Conservation (phyloP, 2,113 vertebrate species). For the Dicentrarchus labrax region DNA sequence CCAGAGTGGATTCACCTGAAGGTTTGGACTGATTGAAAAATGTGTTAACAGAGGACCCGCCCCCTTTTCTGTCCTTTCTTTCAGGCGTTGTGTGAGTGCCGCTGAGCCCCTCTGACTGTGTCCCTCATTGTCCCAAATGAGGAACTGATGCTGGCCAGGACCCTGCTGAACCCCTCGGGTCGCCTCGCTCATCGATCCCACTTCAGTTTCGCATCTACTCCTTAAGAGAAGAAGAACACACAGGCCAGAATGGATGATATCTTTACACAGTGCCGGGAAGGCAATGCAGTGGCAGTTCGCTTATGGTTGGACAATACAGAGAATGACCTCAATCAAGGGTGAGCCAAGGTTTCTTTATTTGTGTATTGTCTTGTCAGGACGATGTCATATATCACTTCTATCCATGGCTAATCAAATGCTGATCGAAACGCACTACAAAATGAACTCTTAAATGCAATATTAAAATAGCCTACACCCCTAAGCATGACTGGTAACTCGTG, state of each 20-base stretch:
- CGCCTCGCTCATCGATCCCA: slow-evolving; percentile 29
- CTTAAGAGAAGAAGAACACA: neutral
- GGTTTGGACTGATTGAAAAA: neutral
- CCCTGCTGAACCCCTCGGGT: slow-evolving; percentile 54
- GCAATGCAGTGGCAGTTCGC: slow-evolving; percentile 95
- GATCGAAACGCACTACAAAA: neutral
- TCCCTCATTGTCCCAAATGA: slow-evolving; percentile 55
- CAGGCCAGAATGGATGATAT: slow-evolving; percentile 92
- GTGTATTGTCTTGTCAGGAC: neutral
- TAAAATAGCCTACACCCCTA: neutral
- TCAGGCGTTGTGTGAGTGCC: slow-evolving; percentile 23
- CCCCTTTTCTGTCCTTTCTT: neutral
- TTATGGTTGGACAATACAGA: slow-evolving; percentile 99
- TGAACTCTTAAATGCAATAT: neutral
- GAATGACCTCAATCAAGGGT: slow-evolving; percentile 99
- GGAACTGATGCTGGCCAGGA: slow-evolving; percentile 74
- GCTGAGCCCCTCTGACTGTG: neutral
- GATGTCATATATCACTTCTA: neutral
- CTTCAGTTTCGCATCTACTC: slow-evolving; percentile 39
- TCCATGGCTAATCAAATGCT: neutral
- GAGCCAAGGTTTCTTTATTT: slow-evolving; percentile 69
- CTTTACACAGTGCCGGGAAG: slow-evolving; percentile 97
- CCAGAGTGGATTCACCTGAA: neutral
- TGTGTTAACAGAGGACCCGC: neutral
- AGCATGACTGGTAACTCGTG: neutral